A percentile compares a stretch with the other conserved stretches of the same genome.
Evolutionary conservation across 2,113 vertebrate species (phyloP).

Genomic region (Phycodurus eques): DNA sequence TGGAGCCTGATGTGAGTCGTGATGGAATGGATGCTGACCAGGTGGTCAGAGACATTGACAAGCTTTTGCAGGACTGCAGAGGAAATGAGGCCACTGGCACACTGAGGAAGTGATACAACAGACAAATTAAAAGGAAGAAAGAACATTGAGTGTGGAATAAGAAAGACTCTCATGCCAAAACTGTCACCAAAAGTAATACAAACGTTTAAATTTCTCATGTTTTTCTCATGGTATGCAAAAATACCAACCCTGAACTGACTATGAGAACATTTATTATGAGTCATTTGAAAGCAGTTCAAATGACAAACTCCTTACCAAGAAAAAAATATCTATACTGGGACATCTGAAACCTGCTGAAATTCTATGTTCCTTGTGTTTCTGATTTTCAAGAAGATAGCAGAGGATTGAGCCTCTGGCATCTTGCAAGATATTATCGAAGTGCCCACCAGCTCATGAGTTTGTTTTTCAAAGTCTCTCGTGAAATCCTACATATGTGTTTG

Average conservation of each 20-base stretch:
- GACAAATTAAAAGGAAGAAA: constrained; percentile 15
- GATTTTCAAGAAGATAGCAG: constrained; percentile 66
- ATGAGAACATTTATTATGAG: constrained; percentile 42
- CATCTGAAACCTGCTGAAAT: constrained; percentile 63
- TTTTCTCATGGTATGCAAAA: constrained; percentile 56
- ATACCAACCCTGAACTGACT: constrained; percentile 40
- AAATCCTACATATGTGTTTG: constrained; percentile 64
- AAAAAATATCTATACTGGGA: constrained; percentile 39
- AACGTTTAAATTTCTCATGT: constrained; percentile 47
- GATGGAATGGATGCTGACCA: constrained; percentile 93
- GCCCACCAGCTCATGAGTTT: constrained; percentile 90
- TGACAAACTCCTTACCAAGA: constrained; percentile 38
- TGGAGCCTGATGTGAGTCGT: constrained; percentile 80
- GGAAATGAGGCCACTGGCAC: constrained; percentile 79
- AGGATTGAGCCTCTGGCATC: constrained; percentile 85
- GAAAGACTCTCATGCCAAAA: constrained; percentile 57
- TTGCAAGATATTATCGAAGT: constrained; percentile 94
- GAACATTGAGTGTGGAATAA: constrained; percentile 45
- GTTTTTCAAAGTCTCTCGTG: constrained; percentile 66
- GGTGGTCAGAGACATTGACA: constrained; percentile 97
- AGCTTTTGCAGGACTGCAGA: constrained; percentile 97
- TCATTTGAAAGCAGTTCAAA: constrained; percentile 41
- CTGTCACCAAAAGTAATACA: constrained; percentile 66
- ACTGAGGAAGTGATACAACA: constrained; percentile 85
- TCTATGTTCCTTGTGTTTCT: constrained; percentile 62